These are phyloP conservation scores for Silurus lanzhouensis DNA, from an alignment of 2,797 vertebrate species.

Conservation along the genomic window DNA sequence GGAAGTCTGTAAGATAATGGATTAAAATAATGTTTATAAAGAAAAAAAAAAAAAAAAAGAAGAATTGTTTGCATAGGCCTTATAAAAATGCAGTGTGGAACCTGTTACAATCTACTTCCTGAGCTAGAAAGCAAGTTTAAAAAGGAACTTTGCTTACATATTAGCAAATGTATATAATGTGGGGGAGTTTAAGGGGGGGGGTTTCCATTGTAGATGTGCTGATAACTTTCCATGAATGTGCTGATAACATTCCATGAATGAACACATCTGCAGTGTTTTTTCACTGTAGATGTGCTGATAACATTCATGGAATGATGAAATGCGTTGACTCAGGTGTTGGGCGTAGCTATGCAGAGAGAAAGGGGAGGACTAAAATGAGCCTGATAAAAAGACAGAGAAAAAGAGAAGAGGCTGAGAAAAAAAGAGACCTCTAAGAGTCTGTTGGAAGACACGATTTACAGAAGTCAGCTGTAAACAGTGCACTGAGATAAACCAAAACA, in stretches of 20 bases:
- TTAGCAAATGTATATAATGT: not conserved
- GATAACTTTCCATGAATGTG: too few species aligned
- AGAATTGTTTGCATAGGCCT: constrained; percentile 27
- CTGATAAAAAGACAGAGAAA: too few species aligned
- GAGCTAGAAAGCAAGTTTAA: constrained; percentile 4
- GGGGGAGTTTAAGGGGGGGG: not conserved
- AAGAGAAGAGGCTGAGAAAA: too few species aligned
- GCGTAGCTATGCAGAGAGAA: not conserved
- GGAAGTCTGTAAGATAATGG: not conserved
- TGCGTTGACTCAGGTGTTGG: not conserved
- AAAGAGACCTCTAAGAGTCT: too few species aligned
- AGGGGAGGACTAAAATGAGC: not conserved
- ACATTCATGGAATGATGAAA: too few species aligned
- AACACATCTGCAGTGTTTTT: not conserved
- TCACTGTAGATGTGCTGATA: not conserved
- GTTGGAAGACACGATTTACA: not conserved
- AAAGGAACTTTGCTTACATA: constrained; percentile 30
- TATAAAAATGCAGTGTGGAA: not conserved
- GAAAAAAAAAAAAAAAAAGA: not conserved
- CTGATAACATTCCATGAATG: too few species aligned
- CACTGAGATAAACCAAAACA: not conserved
- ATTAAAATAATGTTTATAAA: too few species aligned
- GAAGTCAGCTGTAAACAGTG: not conserved
- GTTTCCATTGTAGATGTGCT: too few species aligned
- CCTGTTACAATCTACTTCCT: constrained; percentile 14